Base-by-base conservation (phyloP, 2,888 invertebrate species). In the Drosophila nr. perissopoda region DNA sequence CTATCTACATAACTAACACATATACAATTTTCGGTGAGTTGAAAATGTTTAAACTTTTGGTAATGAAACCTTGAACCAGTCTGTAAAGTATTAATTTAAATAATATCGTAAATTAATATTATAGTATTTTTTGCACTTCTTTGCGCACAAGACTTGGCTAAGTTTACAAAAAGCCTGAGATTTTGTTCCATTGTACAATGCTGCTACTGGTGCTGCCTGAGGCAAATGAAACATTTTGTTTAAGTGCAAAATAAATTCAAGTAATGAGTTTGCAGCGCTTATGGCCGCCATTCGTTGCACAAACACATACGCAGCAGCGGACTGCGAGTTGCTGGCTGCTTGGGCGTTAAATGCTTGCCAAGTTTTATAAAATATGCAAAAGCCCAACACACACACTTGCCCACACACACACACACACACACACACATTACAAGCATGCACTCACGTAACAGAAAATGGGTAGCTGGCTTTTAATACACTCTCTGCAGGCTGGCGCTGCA, bases 161-260 rank as follows among this genome's bases (percentile, higher is more conserved):
- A 21, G 4, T 45, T 3, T 3, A 1, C 4, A 21, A 38, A 21
- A 45, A 21, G 7, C 0, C 1, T 21, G 1, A 21, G 21, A 6
- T 6, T 45, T 13, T 52, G 2, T 21, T 0, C 57, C 57, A 42
- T 57, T 40, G 42, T 57, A 21, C 16, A 16, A 38, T 45, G 51
- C 42, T 45, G 34, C 21, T 42, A 31, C 58, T 40, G 78, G 27
- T 34, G n/a, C 64, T 48, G 33, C 42, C 57, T 45, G 45, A 53
- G 74, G 89, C 83, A 73, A 87, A 89, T 87, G 90, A 87, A 88
- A 88, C 90, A 88, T 88, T 88, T 86, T 82, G 83, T 90, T 89
- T 87, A 88, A 88, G 87, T 88, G 87, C 89, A 73, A 88, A 88
- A 90, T 88, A 90, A 87, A 87, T 87, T 87, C 89, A 78, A 80